phyloP scores from a whole-genome alignment of 2,113 vertebrate species.

The Campylomormyrus tamandua region DNA sequence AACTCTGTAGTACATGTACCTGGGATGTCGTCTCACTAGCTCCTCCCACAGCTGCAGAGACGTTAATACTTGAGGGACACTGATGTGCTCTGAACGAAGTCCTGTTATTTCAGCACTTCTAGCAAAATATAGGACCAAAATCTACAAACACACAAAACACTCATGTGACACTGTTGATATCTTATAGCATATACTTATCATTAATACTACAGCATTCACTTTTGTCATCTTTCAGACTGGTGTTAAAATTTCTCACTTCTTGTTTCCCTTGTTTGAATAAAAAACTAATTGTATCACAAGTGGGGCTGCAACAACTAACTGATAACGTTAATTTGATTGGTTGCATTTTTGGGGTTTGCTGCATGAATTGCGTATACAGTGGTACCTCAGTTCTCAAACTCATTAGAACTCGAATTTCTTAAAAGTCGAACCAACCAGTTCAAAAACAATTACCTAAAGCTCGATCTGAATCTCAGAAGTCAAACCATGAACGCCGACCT shows the following conservation, averaged over 20 bases:
- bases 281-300: background rate
- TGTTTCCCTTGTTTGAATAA: background rate
- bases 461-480: no score
- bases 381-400: no score
- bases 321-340: background rate
- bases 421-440: no score
- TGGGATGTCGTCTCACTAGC: constrained; percentile 70
- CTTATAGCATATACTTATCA: background rate
- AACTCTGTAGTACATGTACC: constrained; percentile 53
- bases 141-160: constrained; percentile 37
- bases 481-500: no score
- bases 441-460: no score
- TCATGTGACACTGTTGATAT: background rate
- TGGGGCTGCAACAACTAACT: background rate
- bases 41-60: constrained; percentile 74
- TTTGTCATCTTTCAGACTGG: background rate
- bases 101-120: constrained; percentile 80
- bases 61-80: constrained; percentile 64
- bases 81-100: constrained; percentile 62
- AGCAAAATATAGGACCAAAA: constrained; percentile 81
- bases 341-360: background rate
- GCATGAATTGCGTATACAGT: background rate
- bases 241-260: background rate
- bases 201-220: background rate
- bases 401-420: no score